Evolutionary conservation across 2,888 invertebrate species (phyloP), one percentile per base, ranked within the genome.

Genomic region (Tetheella fluctuosa): DNA sequence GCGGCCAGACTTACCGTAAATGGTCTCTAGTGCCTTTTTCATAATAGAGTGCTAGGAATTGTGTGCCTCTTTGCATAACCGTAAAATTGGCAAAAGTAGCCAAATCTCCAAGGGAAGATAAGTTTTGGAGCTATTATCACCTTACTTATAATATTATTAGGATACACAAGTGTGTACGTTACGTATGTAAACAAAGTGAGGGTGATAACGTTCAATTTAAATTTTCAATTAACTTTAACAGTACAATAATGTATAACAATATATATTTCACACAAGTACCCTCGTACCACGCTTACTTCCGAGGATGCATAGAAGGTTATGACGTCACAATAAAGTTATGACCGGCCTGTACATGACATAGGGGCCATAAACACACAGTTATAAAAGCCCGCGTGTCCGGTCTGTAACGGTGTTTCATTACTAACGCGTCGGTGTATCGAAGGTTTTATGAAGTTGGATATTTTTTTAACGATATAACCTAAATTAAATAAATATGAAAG

Each of bases 311-410:
- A 68, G 63, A 72, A 64, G 71, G 81, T 81, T 80, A 82, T 77
- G 77, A 73, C 68, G 69, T 77, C 70, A 69, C 76, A 72, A 76
- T 76, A 74, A 76, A 72, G 79, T 83, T 79, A 82, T 73, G 69
- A 67, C 67, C 66, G 64, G 68, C 65, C 68, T 79, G 74, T 74
- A 68, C 70, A 76, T 76, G 76, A 77, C 69, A 70, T 71, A 70
- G 72, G 65, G 71, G 71, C 64, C 73, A 78, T 83, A 79, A 83
- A 83, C 79, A 79, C 73, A 64, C 67, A 66, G 71, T 61, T 71
- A 73, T 77, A 77, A 81, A 76, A 77, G 69, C 66, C 69, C 70
- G 69, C 62, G 67, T 71, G 73, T 76, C 73, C 72, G 73, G 71
- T 59, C 65, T 59, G 42, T 53, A 55, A 55, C 55, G 25, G 55